Evolutionary conservation across 2,113 vertebrate species (phyloP), one percentile per base, ranked within the genome.

Genomic region (Gila orcuttii): DNA sequence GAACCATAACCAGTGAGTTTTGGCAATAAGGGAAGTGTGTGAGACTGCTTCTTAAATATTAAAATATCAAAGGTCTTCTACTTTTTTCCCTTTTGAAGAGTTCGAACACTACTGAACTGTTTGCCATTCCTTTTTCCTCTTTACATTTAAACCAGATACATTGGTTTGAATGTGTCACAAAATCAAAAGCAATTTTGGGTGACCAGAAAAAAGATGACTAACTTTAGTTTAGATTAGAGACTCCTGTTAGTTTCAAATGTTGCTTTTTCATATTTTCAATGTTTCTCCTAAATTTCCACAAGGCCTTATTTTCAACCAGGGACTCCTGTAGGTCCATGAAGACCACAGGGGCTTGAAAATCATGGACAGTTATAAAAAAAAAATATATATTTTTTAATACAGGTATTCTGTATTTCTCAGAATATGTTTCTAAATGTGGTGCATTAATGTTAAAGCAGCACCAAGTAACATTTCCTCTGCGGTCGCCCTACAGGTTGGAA

Each of bases 1-100:
- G 73, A 85, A 86, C 82, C 50, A 85, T 79, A 71, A 64, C 83
- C 84, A 31, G 84, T 50, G 77, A 87, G 81, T 79, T 85, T 85
- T 89, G 79, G 52, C 83, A 87, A 79, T 76, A n/a, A 19, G 21
- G 31, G n/a, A 86, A 84, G 31, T 78, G 81, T 83, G 66, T 23
- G 39, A 71, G 77, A 68, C 62, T 87, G 60, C 82, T 80, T 47
- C 36, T 47, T 55, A 71, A 73, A 88, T 88, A 81, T 83, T 64
- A 87, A 87, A 87, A n/a, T 86, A 86, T 71, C 33, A 36, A 82
- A 64, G 19, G 52, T 74, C 36, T 73, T 73, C 4, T 42, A 73
- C 68, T 73, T 23, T 23, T 4, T 6, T 17, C 10, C 6, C 42
- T 78, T 69, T 82, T 42, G 69, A 42, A 73, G 19, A n/a, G 36